These are phyloP conservation scores for Dinocampus coccinellae DNA, from an alignment of 2,888 invertebrate genomes.

Conservation along the genomic window DNA sequence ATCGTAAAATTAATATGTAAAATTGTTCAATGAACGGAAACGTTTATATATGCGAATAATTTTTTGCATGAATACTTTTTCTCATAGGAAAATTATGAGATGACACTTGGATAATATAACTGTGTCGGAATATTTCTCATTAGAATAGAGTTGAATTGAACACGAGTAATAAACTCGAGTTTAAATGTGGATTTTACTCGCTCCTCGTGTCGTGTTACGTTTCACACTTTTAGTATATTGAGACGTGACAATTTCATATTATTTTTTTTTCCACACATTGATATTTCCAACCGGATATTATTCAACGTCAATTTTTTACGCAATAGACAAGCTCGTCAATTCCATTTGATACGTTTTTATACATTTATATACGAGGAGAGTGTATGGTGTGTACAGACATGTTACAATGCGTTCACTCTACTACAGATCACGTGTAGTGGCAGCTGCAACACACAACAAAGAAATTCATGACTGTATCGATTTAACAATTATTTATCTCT, in stretches of 20 bases:
- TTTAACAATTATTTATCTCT: constrained; percentile 60
- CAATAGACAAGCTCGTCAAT: constrained; percentile 39
- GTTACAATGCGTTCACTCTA: constrained; percentile 10
- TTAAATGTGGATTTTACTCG: neutral
- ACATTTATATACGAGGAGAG: neutral
- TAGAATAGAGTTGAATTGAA: neutral
- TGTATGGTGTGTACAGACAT: neutral
- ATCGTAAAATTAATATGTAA: no score
- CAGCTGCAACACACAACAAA: neutral
- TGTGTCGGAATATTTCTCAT: neutral
- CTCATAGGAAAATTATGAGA: neutral
- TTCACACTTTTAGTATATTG: neutral
- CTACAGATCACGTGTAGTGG: neutral
- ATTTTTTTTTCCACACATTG: constrained; percentile 10
- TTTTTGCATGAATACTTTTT: no score
- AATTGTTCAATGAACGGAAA: no score
- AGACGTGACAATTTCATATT: neutral
- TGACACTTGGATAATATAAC: neutral
- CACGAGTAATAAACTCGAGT: neutral
- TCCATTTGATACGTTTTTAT: constrained; percentile 40
- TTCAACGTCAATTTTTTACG: constrained; percentile 43
- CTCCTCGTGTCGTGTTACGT: constrained; percentile 1
- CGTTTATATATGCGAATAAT: no score
- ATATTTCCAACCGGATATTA: constrained; percentile 43
- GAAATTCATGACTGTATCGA: constrained; percentile 56